phyloP scores from a whole-genome alignment of 2,113 vertebrate species.

The Tretioscincus oriximinensis region DNA sequence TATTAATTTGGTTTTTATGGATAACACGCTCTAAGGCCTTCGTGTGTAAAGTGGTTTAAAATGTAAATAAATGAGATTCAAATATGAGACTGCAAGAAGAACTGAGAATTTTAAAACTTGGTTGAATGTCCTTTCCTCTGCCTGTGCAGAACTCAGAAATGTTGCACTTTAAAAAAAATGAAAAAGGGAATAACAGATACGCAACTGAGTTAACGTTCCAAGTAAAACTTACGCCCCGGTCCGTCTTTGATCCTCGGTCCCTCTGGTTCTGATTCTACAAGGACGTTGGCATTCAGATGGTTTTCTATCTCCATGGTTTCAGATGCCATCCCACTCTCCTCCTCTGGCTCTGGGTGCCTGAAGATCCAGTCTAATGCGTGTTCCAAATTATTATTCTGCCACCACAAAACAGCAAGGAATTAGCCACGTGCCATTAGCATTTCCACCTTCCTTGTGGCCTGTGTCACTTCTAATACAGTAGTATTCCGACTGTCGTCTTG shows the following conservation, averaged over 20 bases:
- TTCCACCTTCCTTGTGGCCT: neutral
- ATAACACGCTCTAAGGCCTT: no score
- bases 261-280: conserved; percentile 80
- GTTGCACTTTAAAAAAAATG: neutral
- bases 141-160: neutral
- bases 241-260: conserved; percentile 92
- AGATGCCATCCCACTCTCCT: conserved; percentile 79
- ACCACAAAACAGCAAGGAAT: conserved; percentile 43
- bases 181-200: neutral
- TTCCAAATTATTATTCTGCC: conserved; percentile 93
- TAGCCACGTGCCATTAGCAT: conserved; percentile 1
- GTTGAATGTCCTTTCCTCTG: neutral
- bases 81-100: neutral
- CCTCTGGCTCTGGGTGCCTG: conserved; percentile 85
- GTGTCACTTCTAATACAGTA: neutral
- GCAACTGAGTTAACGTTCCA: neutral
- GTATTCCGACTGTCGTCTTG: no score
- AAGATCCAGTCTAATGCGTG: conserved; percentile 97
- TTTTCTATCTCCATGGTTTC: conserved; percentile 83
- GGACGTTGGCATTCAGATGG: conserved; percentile 82
- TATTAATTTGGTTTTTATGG: no score
- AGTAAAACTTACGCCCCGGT: conserved; percentile 87
- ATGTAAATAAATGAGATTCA: neutral
- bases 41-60: no score
- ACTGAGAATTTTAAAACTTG: neutral